Percentiles rank a stretch among this genome's conserved stretches.
phyloP scores from a whole-genome alignment of 2,888 invertebrate species.

The Crossocerus cetratus region DNA sequence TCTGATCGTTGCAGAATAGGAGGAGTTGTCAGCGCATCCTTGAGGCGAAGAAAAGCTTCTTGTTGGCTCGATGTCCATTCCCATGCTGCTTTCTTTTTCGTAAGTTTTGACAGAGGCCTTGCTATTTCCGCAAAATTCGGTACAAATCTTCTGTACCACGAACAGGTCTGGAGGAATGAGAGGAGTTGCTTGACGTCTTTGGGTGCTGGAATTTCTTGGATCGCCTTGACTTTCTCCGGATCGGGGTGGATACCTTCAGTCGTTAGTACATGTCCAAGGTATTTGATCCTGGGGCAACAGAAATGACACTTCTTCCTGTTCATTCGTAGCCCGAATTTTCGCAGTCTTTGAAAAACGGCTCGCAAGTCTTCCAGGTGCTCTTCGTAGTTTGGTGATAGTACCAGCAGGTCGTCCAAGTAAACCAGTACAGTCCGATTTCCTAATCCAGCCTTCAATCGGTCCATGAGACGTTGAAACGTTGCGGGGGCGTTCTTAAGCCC shows the following conservation, averaged over 20 bases:
- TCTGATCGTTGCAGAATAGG: background rate
- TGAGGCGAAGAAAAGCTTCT: background rate
- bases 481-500: background rate
- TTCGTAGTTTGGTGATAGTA: background rate
- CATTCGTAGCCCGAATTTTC: background rate
- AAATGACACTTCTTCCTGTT: background rate
- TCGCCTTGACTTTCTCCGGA: background rate
- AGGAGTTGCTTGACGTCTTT: conserved; percentile 4
- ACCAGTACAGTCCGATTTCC: background rate
- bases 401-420: conserved; percentile 6
- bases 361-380: background rate
- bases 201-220: background rate
- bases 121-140: background rate
- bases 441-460: background rate
- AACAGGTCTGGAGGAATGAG: conserved; percentile 1
- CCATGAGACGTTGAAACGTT: conserved; percentile 1
- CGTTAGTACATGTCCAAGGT: background rate
- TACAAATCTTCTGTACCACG: conserved; percentile 1
- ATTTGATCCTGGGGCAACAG: background rate
- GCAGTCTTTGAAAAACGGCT: conserved; percentile 1
- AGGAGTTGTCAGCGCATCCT: background rate
- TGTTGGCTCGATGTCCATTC: background rate
- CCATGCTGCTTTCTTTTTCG: background rate
- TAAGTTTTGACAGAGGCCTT: background rate
- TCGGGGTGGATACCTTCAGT: conserved; percentile 1